Base-by-base conservation (phyloP, 2,888 invertebrate genomes). In the Ennomos quercinarius region DNA sequence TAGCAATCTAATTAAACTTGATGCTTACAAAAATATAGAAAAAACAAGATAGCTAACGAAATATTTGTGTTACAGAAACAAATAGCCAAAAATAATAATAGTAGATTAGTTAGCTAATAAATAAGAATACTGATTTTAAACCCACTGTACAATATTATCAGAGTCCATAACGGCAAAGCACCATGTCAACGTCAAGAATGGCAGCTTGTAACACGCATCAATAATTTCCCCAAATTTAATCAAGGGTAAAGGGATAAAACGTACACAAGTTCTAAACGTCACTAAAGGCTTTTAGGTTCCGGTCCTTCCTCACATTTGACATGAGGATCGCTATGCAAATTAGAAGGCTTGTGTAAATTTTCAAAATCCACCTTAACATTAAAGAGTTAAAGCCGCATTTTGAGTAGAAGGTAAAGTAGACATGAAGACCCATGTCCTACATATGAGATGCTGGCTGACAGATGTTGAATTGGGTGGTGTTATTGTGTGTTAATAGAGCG, bases 281-380 rank as follows among this genome's bases (percentile, higher is more conserved):
- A 75, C 68, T 70, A 68, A 72, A 76, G 72, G 73, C 61, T 53
- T 61, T 50, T 51, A 58, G 64, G 68, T 67, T 70, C 68, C 70
- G 60, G 71, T 53, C 76, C 76, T 71, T 63, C 71, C 77, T 77
- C 76, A 76, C 71, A 65, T 68, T 68, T 77, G 78, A 76, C 79
- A 70, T 65, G 68, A 67, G 67, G 71, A 74, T 76, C 71, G 73
- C 73, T 74, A 77, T 78, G 77, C 72, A 78, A 78, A 78, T 78
- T 75, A 76, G 67, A 68, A 60, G 67, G 61, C 61, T 40, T 40
- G 12, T 6, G 41, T 10, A 8, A 49, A 57, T 10, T 8, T 36
- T 2, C 8, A 64, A 67, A 68, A 41, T 12, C 63, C 5, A 67
- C 57, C 43, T 61, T 63, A 38, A 45, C 2, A 9, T 46, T 17